These are phyloP conservation scores for Xiphias gladius DNA, from an alignment of 2,113 vertebrate species.

Conservation along the genomic window DNA sequence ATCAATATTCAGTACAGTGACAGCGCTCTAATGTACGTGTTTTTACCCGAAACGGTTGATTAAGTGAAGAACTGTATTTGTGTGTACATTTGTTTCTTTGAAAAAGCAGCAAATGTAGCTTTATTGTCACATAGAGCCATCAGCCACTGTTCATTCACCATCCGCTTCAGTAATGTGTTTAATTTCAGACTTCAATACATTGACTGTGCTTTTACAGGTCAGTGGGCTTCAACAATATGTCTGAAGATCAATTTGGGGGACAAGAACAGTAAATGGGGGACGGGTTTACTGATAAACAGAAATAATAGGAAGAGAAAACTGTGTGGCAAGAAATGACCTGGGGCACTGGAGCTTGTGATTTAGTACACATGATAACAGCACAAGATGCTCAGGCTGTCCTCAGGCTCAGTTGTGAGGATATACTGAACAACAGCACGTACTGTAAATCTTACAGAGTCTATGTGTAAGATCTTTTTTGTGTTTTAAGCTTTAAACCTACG, in stretches of 20 bases:
- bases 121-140: neutral
- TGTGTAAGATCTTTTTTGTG: neutral
- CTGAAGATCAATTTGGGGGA: conserved; percentile 81
- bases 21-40: no score
- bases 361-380: conserved; percentile 60
- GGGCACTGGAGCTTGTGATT: conserved; percentile 82
- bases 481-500: neutral
- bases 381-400: conserved; percentile 48
- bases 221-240: conserved; percentile 82
- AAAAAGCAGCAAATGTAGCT: neutral
- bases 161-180: conserved; percentile 59
- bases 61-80: neutral
- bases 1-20: no score
- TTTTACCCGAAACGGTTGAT: neutral
- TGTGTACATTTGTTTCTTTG: neutral
- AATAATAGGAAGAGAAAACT: conserved; percentile 62
- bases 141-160: neutral
- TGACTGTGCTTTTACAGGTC: conserved; percentile 82
- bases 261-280: conserved; percentile 59
- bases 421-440: neutral
- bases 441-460: neutral
- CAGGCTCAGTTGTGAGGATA: conserved; percentile 12
- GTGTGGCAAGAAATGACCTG: conserved; percentile 80
- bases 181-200: conserved; percentile 56
- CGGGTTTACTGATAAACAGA: conserved; percentile 68